Evolutionary conservation across 2,797 vertebrate species (phyloP).

Genomic region (Uromys caudimaculatus): DNA sequence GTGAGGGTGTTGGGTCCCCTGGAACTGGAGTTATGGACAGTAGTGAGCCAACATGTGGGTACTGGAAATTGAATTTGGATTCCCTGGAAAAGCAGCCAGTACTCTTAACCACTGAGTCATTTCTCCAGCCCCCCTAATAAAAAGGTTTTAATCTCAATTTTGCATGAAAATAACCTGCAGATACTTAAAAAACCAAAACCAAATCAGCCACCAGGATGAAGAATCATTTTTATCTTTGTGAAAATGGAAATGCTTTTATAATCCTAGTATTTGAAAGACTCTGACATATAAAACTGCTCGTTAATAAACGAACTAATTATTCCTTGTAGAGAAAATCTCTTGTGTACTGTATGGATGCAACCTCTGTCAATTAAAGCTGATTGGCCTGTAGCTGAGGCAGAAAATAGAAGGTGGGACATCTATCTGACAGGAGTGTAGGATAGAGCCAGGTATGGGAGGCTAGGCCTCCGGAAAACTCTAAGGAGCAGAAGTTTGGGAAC

Average conservation of each 20-base stretch:
- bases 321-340: neutral
- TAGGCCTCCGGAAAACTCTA: too few relatives aligned
- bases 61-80: neutral
- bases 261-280: neutral
- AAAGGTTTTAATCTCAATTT: neutral
- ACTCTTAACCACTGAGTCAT: neutral
- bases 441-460: neutral
- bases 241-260: neutral
- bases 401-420: neutral
- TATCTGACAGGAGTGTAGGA: neutral
- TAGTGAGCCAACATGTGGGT: neutral
- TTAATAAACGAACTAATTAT: conserved; percentile 57
- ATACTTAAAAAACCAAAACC: neutral
- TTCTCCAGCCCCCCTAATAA: neutral
- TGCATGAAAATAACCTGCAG: neutral
- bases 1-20: neutral
- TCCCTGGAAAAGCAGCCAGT: neutral
- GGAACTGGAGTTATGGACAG: neutral
- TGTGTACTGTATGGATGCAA: neutral
- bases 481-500: neutral
- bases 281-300: neutral
- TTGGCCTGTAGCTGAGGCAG: neutral
- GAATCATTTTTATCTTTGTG: neutral
- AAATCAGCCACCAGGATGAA: neutral
- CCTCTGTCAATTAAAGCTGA: neutral